Evolutionary conservation across 2,888 invertebrate genomes (phyloP), one percentile per base, ranked within the genome.

Genomic region (Trissolcus brochymenae): DNA sequence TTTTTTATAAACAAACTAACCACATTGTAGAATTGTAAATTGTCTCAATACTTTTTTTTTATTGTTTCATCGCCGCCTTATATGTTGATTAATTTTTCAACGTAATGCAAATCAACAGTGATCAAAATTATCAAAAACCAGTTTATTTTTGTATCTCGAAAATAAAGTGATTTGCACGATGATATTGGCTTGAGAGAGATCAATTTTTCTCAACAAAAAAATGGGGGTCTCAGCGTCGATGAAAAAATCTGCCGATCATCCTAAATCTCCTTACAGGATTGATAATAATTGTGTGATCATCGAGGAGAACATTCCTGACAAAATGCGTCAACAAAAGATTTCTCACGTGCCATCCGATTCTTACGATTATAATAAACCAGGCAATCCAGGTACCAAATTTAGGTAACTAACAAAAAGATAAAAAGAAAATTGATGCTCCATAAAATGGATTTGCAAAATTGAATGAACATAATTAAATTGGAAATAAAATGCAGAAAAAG

Each of bases 371-470:
- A 21, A 46, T 9, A 61, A 62, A 72, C 78, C 78, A 13, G 78
- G 78, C 49, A 78, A 78, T 43, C 78, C 78, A 72, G 78, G 78
- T 67, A 75, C 57, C 65, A 62, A 59, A 53, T 62, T 75, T 70
- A 75, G 68, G 64, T 70, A 70, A 57, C 60, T 57, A 53, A 56
- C 51, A 51, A 19, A 65, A 4, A 43, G 43, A 54, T 43, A 13
- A 53, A 62, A 14, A 49, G 6, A 46, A 43, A 43, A n/a, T 0
- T 43, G 11, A 43, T 43, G 4, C 41, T 41, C 41, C n/a, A 41
- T 46, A 6, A 9, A 4, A 11, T n/a, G 4, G 21, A 21, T 21
- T 21, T 21, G 21, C 21, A 25, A 25, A 43, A 14, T 46, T 14
- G 1, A 11, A 14, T 46, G 1, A 11, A 14, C 16, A 6, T 46